A percentile compares a stretch with the other conserved stretches of the same genome.
These are phyloP conservation scores for Sminthopsis crassicaudata DNA, from an alignment of 2,113 vertebrate genomes.

Conservation along the genomic window DNA sequence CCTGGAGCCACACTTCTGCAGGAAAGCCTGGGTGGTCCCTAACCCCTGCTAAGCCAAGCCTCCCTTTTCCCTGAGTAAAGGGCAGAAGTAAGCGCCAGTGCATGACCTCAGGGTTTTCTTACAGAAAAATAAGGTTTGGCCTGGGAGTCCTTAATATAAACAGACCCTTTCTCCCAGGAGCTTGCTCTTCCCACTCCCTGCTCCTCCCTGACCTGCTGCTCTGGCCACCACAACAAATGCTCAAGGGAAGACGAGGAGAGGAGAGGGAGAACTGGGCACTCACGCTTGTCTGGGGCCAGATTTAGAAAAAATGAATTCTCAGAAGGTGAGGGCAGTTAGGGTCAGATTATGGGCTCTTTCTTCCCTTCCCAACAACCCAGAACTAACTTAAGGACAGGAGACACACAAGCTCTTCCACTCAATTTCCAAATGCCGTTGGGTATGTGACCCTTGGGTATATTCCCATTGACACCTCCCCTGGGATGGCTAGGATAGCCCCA, in stretches of 20 bases:
- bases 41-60: not conserved
- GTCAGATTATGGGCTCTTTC: not conserved
- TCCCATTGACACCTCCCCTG: not conserved
- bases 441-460: not conserved
- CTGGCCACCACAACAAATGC: constrained; percentile 37
- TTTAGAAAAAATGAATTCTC: not conserved
- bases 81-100: not conserved
- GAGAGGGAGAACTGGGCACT: not conserved
- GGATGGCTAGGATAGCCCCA: not conserved
- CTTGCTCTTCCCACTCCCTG: not conserved
- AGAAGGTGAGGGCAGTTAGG: not conserved
- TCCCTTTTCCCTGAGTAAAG: constrained; percentile 27
- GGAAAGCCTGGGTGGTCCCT: not conserved
- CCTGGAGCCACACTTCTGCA: constrained; percentile 7
- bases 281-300: not conserved
- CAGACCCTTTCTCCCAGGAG: constrained; percentile 31
- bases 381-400: not conserved
- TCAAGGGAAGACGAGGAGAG: constrained; percentile 15
- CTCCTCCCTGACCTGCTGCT: constrained; percentile 42
- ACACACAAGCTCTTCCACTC: not conserved
- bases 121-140: constrained; percentile 19
- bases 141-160: constrained; percentile 38
- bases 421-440: not conserved
- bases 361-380: not conserved
- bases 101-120: not conserved